Evolutionary conservation across 2,888 invertebrate species (phyloP), one percentile per base, ranked within the genome.

Genomic region (Chrysolina haemoptera): DNA sequence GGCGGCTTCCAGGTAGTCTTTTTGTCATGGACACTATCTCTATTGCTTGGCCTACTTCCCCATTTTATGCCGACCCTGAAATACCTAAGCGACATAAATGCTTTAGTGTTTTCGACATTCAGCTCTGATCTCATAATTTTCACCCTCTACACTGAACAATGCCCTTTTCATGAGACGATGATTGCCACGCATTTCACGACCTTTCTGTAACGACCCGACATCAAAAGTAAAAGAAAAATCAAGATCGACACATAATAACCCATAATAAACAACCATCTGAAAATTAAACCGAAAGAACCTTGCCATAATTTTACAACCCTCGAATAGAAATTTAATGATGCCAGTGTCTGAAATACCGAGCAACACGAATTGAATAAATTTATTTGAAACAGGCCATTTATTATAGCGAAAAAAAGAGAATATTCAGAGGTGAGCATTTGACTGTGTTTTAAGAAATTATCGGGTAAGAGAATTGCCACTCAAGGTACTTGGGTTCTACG

Each of bases 191-290:
- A 53, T 53, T 53, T 20, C 20, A 53, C 53, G 22, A 53, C 53
- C 20, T 53, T 12, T 53, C 20, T 12, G 5, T 53, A 53, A 53
- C 11, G 53, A 53, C 20, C 20, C 53, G 11, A 53, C 53, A 20
- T 53, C 53, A 20, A 53, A 11, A 22, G 53, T 1, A 5, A 12
- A 22, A 53, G n/a, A n/a, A 53, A 53, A 53, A 53, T 53, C 16
- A 5, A 16, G 20, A 20, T 53, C 53, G 53, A 53, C 53, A 53
- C 53, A 53, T 53, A 53, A 53, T 53, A 53, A 53, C 53, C 20
- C 53, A 1, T 53, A 53, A 53, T 53, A 20, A 53, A 53, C 53
- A 53, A 18, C 20, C 53, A 20, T 53, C 22, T 20, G 53, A 20
- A 18, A 10, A 48, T 48, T 48, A n/a, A 10, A 16, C 10, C 10